These are phyloP conservation scores for Parotia lawesii DNA, from an alignment of 2,113 vertebrate species.

Conservation along the genomic window DNA sequence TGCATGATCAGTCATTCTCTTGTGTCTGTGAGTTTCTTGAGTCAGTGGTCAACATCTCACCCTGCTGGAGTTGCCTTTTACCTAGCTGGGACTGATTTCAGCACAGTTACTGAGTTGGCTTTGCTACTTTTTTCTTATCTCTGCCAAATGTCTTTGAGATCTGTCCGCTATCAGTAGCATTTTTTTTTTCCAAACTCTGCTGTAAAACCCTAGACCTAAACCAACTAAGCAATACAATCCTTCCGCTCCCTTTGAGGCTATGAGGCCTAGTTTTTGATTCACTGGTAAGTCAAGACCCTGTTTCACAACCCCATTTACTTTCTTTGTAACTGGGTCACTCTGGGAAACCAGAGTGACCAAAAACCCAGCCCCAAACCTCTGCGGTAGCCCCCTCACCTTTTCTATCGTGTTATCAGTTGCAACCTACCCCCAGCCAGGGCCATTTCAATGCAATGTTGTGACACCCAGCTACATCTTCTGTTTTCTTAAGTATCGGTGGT, in stretches of 20 bases:
- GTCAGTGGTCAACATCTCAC: background rate
- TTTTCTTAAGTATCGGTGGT: background rate
- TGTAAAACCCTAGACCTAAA: background rate
- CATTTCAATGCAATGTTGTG: background rate
- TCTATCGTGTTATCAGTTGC: rapidly evolving
- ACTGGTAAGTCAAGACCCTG: background rate
- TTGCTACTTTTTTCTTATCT: background rate
- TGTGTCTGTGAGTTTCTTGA: background rate
- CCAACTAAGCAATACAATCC: background rate
- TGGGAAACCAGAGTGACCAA: rapidly evolving
- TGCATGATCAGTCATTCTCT: background rate
- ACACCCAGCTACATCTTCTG: background rate
- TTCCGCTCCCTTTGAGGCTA: background rate
- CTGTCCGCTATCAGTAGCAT: background rate
- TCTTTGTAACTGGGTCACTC: background rate
- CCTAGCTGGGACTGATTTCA: background rate
- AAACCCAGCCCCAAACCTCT: background rate
- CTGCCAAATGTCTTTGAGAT: background rate
- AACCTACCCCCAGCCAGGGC: background rate
- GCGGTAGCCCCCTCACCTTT: background rate
- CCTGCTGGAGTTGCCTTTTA: background rate
- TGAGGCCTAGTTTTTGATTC: background rate
- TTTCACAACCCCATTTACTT: background rate
- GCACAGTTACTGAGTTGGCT: background rate
- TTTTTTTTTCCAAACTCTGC: background rate